Conservation (phyloP, 2,888 invertebrate genomes). For the Tubulanus polymorphus region DNA sequence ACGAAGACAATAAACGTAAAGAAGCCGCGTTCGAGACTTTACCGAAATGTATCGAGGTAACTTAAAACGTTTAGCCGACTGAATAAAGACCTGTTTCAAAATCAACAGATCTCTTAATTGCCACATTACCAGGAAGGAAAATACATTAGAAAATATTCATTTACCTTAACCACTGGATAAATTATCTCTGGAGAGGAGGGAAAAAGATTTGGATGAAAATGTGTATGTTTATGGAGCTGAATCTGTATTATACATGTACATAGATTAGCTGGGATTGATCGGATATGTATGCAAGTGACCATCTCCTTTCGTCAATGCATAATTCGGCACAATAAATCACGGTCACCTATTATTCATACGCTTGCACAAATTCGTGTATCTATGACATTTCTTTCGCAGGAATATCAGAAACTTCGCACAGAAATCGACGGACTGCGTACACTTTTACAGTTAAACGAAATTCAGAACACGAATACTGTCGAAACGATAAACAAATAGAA, state of each 20-base stretch:
- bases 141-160: too few species aligned
- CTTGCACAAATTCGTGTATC: neutral
- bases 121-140: too few species aligned
- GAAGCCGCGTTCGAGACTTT: constrained; percentile 26
- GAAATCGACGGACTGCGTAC: constrained; percentile 24
- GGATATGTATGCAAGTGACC: too few species aligned
- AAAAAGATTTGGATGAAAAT: too few species aligned
- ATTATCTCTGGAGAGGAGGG: too few species aligned
- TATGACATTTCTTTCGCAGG: constrained; percentile 17
- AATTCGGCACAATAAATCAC: neutral
- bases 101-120: neutral
- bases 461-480: too few species aligned
- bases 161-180: too few species aligned
- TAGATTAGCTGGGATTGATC: too few species aligned
- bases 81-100: neutral
- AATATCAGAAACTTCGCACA: constrained; percentile 22
- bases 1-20: constrained; percentile 19
- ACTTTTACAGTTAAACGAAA: constrained; percentile 2
- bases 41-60: constrained; percentile 28
- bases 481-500: too few species aligned
- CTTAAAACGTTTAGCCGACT: too few species aligned
- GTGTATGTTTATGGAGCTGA: too few species aligned
- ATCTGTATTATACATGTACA: too few species aligned
- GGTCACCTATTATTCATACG: neutral
- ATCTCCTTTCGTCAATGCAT: neutral